phyloP scores from a whole-genome alignment of 2,113 vertebrate species.

The Cynopterus brachyotis region DNA sequence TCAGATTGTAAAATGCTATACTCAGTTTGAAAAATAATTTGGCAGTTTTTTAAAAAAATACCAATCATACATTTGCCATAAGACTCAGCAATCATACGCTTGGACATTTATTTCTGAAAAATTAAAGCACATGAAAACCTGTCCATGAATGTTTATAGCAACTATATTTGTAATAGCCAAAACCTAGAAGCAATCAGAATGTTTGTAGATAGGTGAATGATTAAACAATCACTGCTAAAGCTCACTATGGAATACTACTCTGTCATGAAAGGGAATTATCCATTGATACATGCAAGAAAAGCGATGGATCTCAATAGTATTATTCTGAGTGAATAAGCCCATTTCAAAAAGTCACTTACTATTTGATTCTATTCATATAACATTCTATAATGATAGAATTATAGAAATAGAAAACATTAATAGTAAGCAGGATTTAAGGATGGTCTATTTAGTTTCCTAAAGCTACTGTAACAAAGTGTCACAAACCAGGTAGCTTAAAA shows the following conservation, averaged over 20 bases:
- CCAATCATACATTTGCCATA: neutral
- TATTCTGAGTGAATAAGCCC: neutral
- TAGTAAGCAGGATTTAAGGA: neutral
- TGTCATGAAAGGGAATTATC: neutral
- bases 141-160: neutral
- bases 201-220: neutral
- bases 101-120: neutral
- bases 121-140: neutral
- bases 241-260: neutral
- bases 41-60: neutral
- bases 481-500: neutral
- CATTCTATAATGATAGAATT: neutral
- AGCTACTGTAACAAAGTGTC: neutral
- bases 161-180: neutral
- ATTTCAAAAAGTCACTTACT: neutral
- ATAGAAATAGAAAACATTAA: neutral
- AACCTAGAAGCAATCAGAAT: neutral
- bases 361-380: neutral
- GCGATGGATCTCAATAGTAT: neutral
- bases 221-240: neutral
- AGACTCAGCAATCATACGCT: neutral
- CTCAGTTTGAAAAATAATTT: neutral
- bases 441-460: neutral
- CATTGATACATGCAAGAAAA: neutral
- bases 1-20: neutral